Evolutionary conservation across 1,140 invertebrate species (phyloP), one percentile per base, ranked within the genome.

Genomic region (Conus betulinus): DNA sequence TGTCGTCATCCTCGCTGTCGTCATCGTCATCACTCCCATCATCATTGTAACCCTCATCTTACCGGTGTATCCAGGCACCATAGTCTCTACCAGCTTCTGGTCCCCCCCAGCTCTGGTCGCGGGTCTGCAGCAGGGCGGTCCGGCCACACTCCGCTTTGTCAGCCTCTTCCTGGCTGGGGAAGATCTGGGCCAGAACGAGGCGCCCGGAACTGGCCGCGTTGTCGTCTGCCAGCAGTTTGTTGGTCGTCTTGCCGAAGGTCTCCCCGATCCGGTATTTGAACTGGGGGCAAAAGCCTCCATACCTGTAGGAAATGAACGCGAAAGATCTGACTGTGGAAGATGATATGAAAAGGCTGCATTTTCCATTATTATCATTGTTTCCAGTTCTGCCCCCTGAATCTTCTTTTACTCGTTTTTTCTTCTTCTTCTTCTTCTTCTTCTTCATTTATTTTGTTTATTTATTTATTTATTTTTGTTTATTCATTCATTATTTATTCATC

Each of bases 281-380:
- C 84, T 94, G 93, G 8, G 93, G 93, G 90, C 93, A 94, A 67
- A 92, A 94, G 23, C 93, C 93, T 3, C 93, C 93, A 91, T 94
- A 94, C 25, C 93, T 94, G 88, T 51, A 84, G 20, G 78, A 55
- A 17, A 53, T 82, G 27, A 51, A 23, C 0, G 53, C 39, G 81
- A 55, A 63, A 27, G 15, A 83, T 83, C 39, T n/a, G 2, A 51
- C 20, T 17, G 81, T 39, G 39, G 25, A 3, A 2, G 51, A 17
- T 25, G 17, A 20, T 52, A 81, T 17, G 51, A 81, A 39, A 81
- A 81, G 17, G 6, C n/a, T 39, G 39, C 71, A 23, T 25, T 74
- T 25, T 25, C 39, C 39, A 3, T 39, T 39, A 39, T 39, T 39
- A 1, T 39, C 39, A 39, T 39, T 39, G 39, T 39, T 39, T 39